Base-by-base conservation (phyloP, 2,113 vertebrate species). In the Rana temporaria region DNA sequence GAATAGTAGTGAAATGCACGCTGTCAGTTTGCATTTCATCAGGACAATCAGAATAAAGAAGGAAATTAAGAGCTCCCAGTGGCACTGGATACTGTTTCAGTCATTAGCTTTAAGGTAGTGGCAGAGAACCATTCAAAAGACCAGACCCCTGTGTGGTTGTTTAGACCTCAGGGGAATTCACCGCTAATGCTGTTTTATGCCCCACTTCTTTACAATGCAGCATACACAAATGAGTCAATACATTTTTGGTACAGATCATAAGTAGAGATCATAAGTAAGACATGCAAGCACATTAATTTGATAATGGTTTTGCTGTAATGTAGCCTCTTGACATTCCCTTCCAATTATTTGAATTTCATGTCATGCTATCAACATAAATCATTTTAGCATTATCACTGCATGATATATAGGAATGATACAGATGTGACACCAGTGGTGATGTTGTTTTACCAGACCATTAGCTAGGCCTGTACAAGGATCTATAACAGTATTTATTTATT, bases 41-140 rank as follows among this genome's bases (percentile, higher is more conserved):
- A 93, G 85, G 86, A 87, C 80, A 84, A 90, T 86, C 90, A 86
- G 87, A 90, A 91, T 89, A 90, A 89, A 89, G 89, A 91, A 91
- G 88, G 92, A 94, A 95, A 95, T 94, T 92, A 93, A 92, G 93
- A 93, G 92, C 90, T 93, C 92, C 93, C 87, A 67, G 87, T 93
- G 90, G 92, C 89, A 81, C 88, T 87, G 88, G 92, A 92, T 90
- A 88, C 91, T 84, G 88, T 91, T 92, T 93, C 90, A 91, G 91
- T 92, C 90, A 91, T 91, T 92, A 93, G 90, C 87, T 90, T 84
- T 79, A 22, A 87, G 88, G 87, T 85, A 92, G 87, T 87, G 87
- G 89, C 79, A 85, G 88, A 86, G 73, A 82, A 88, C 88, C 91
- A 94, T 93, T 94, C 91, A 92, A 90, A 91, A 87, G 86, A 89